Evolutionary conservation across 2,888 invertebrate species (phyloP), one percentile per base, ranked within the genome.

Genomic region (Drosophila quinaria): DNA sequence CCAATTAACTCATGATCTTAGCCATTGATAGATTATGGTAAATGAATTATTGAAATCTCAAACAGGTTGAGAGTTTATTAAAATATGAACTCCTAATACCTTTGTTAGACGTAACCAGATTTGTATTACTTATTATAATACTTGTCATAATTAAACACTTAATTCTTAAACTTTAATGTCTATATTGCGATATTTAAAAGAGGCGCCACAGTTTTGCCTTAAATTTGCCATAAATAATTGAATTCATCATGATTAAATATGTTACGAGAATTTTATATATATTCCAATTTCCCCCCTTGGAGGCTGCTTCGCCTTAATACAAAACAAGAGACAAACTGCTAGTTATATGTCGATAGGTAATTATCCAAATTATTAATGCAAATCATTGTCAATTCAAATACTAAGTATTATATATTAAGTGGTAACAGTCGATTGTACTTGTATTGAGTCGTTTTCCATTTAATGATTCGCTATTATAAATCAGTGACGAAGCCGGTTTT

Each of bases 391-490:
- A 63, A 47, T 33, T 37, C 10, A 49, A n/a, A 25, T 42, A 33
- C n/a, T 8, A 46, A 55, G 31, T 58, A 51, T 33, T 15, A 8
- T 5, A 15, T 63, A 63, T 31, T 15, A 58, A 64, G 8, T 25
- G 22, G 9, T n/a, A 25, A 8, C 17, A 22, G 31, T 15, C 22
- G 29, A 13, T 8, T 37, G 52, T 52, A 22, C 44, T 46, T 37
- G 17, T 29, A 39, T 37, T 41, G 10, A 17, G 11, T 37, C 15
- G 33, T 73, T 70, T 73, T 70, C 54, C 39, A 85, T 51, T 70
- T 70, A 82, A 80, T 82, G 65, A 77, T 67, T 77, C 59, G 60
- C 61, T 55, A 87, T 72, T 86, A 80, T 78, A 86, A 70, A 68
- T 66, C 70, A 67, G 68, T 47, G 50, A 55, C 54, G 35, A 47